Evolutionary conservation across 2,797 vertebrate genomes (phyloP), one percentile per base, ranked within the genome.

Genomic region (Epinephelus coioides): DNA sequence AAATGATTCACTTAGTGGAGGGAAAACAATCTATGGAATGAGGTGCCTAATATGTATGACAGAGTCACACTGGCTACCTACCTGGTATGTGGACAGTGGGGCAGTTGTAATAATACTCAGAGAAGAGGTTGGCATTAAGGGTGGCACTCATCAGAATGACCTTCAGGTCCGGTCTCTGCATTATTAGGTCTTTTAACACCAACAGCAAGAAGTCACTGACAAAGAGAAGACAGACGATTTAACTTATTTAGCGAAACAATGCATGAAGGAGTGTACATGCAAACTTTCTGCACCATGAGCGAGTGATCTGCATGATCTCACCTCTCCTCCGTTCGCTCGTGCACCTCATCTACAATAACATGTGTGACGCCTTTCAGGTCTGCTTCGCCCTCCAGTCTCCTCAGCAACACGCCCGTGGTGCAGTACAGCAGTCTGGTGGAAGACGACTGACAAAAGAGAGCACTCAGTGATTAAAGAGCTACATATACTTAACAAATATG

Each of bases 291-390:
- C 6, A 50, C 7, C 7, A 7, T 25, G 25, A 23, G 17, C 1
- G 1, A 44, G 19, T 8, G 50, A 38, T 62, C 18, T 8, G 4
- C 40, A 40, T 50, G 11, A 11, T 38, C 95, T 96, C 54, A 99
- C 98, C 98, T 99, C 93, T 99, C 98, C 85, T 99, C 98, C 4
- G 98, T 99, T 78, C 98, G 95, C 89, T 99, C 98, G 0, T 99
- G 98, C 80, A 99, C 98, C 93, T 99, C 98, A 72, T 99, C 98
- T 73, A 99, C 96, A 34, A 99, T 96, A 77, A 99, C 90, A 9
- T 99, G 98, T 3, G 97, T 96, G 92, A 98, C 61, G 6, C 96
- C 97, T 38, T 88, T 93, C 4, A 99, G 95, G 79, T 96, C 94
- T 0, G 95, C 73, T 47, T 99, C 98, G 14, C 97, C 96, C 90